Evolutionary conservation across 1,140 invertebrate species (phyloP).

Genomic region (Melanaphis sacchari): DNA sequence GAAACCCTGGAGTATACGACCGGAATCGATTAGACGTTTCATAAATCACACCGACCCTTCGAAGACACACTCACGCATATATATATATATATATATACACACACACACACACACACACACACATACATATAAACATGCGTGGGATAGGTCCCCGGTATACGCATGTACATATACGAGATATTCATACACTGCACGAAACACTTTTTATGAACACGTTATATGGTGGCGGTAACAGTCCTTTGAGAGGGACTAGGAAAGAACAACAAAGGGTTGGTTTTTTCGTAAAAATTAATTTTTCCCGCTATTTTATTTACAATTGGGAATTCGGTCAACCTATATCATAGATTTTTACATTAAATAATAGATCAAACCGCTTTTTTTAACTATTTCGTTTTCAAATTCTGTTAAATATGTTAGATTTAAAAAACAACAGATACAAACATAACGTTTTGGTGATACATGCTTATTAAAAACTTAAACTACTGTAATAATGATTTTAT

Average conservation of each 20-base stretch:
- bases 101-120: background rate
- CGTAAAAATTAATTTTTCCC: conserved; percentile 31
- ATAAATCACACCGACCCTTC: conserved; percentile 54
- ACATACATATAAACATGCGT: background rate
- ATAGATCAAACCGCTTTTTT: background rate
- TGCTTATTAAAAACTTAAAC: background rate
- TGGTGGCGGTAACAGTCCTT: background rate
- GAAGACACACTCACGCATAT: conserved; percentile 30
- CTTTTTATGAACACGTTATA: conserved; percentile 28
- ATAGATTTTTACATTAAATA: background rate
- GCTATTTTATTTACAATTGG: background rate
- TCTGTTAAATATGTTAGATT: background rate
- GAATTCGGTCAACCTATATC: background rate
- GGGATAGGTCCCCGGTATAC: background rate
- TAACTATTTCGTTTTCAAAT: background rate
- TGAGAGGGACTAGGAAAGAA: background rate
- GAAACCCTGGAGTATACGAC: conserved; percentile 44
- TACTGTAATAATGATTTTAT: background rate
- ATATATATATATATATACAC: background rate
- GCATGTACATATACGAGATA: conserved; percentile 16
- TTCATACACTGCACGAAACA: conserved; percentile 39
- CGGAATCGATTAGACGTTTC: conserved; percentile 56
- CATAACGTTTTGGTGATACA: background rate
- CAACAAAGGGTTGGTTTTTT: background rate
- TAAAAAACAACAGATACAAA: background rate